phyloP scores from a whole-genome alignment of 2,888 invertebrate species.

The Chloroclystis v-ata region DNA sequence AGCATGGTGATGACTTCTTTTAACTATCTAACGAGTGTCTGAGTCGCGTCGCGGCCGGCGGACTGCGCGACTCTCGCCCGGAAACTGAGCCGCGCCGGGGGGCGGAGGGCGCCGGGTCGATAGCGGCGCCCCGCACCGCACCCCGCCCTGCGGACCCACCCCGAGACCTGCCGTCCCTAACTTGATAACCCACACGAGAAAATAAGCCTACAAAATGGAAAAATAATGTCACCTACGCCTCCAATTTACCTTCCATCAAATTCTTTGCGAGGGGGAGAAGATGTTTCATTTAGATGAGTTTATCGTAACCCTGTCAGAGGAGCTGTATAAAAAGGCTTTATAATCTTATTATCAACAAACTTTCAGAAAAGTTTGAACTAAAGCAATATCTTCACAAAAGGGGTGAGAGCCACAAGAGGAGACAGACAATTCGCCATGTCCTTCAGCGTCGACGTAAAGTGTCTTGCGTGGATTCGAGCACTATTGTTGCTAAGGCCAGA shows the following conservation, averaged over 20 bases:
- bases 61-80: slow-evolving; percentile 81
- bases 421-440: not conserved
- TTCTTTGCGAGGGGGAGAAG: slow-evolving; percentile 31
- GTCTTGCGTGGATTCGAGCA: too few relatives aligned
- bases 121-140: slow-evolving; percentile 59
- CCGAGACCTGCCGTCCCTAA: slow-evolving; percentile 65
- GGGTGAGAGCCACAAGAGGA: not conserved
- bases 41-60: slow-evolving; percentile 76
- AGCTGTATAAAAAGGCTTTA: not conserved
- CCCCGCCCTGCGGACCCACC: slow-evolving; percentile 71
- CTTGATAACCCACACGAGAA: slow-evolving; percentile 75
- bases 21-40: slow-evolving; percentile 71
- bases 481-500: slow-evolving; percentile 36
- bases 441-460: not conserved
- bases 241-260: slow-evolving; percentile 48
- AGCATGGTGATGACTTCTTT: slow-evolving; percentile 81
- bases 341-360: not conserved
- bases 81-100: slow-evolving; percentile 75
- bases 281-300: not conserved
- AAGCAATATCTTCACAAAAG: not conserved
- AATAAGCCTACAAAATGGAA: slow-evolving; percentile 75
- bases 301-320: not conserved
- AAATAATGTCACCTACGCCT: slow-evolving; percentile 67
- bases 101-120: slow-evolving; percentile 78
- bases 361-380: not conserved